Evolutionary conservation across 2,113 vertebrate genomes (phyloP).

Genomic region (Ploceus nigricollis): DNA sequence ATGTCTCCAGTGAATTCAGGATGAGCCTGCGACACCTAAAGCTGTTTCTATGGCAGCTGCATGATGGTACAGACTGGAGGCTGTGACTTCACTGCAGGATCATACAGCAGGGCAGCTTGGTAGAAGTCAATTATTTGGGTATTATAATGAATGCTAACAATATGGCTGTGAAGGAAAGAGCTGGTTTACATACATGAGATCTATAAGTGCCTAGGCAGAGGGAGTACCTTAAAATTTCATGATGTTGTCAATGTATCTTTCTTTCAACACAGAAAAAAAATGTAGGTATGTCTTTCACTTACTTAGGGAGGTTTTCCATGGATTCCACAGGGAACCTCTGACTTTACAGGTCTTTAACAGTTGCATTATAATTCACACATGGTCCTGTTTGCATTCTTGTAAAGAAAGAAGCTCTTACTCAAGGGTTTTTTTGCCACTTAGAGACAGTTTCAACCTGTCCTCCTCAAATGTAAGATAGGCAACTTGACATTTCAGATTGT

Average conservation of each 20-base stretch:
- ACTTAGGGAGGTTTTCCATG: slow-evolving; percentile 55
- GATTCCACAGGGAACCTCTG: slow-evolving; percentile 75
- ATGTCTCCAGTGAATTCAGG: slow-evolving; percentile 21
- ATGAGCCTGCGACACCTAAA: slow-evolving; percentile 14
- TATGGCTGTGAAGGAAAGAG: background rate
- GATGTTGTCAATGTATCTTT: background rate
- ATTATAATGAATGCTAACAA: background rate
- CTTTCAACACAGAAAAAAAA: background rate
- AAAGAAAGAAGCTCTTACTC: background rate
- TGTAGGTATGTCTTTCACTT: background rate
- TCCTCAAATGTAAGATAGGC: background rate
- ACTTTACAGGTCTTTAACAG: slow-evolving; percentile 79
- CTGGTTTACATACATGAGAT: background rate
- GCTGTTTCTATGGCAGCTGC: slow-evolving; percentile 34
- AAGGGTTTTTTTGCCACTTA: background rate
- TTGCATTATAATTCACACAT: slow-evolving; percentile 70
- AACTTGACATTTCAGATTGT: slow-evolving; percentile 3
- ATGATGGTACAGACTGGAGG: background rate
- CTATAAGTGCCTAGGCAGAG: background rate
- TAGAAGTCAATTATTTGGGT: background rate
- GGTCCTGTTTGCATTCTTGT: slow-evolving; percentile 79
- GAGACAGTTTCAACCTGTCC: background rate
- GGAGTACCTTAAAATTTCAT: background rate
- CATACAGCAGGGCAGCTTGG: background rate
- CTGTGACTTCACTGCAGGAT: slow-evolving; percentile 13